Evolutionary conservation across 2,888 invertebrate genomes (phyloP).

Genomic region (Tetragonisca angustula): DNA sequence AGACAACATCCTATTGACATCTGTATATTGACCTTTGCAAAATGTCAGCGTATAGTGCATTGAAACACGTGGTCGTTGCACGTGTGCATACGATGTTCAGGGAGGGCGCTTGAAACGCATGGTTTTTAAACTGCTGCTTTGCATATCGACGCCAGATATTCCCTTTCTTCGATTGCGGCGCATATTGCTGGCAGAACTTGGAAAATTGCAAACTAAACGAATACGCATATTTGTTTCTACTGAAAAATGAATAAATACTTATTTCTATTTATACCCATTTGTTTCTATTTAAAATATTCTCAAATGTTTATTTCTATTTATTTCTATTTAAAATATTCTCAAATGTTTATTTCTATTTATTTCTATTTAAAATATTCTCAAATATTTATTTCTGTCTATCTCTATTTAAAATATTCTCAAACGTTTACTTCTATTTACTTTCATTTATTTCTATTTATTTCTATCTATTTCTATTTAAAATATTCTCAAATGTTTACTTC

Average conservation of each 20-base stretch:
- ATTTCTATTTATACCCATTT: too few relatives aligned
- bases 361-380: too few relatives aligned
- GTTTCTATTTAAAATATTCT: too few relatives aligned
- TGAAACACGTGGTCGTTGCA: slow-evolving; percentile 9
- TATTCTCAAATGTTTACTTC: too few relatives aligned
- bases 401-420: too few relatives aligned
- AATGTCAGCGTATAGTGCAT: slow-evolving; percentile 44
- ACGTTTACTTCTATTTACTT: too few relatives aligned
- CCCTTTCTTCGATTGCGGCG: background rate
- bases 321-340: too few relatives aligned
- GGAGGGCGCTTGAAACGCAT: background rate
- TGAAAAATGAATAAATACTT: background rate
- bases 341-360: too few relatives aligned
- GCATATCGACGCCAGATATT: background rate
- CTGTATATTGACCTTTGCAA: slow-evolving; percentile 56
- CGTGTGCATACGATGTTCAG: background rate
- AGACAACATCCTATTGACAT: slow-evolving; percentile 59
- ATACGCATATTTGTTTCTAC: background rate
- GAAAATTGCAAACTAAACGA: background rate
- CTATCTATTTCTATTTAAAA: too few relatives aligned
- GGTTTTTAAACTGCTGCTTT: background rate
- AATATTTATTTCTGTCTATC: too few relatives aligned
- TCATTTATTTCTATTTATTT: too few relatives aligned
- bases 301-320: too few relatives aligned
- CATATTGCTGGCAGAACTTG: background rate